Percentiles rank a stretch among this genome's conserved stretches.
Conservation (phyloP, 1,140 invertebrate species). For the Caligus rogercresseyi region DNA sequence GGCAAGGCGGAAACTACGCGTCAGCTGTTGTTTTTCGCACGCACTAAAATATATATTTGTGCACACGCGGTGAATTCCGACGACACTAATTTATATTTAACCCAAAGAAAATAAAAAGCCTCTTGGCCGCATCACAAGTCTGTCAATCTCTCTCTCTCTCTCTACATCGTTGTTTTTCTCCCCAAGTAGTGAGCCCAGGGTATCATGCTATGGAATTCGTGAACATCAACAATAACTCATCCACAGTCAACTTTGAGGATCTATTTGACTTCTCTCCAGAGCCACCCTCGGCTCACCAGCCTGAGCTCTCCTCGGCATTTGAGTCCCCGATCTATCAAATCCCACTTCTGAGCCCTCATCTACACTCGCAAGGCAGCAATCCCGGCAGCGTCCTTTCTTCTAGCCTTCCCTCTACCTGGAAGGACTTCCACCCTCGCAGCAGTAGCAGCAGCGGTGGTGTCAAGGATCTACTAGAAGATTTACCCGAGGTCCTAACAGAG, state of each 20-base stretch:
- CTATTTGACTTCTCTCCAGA: conserved; percentile 21
- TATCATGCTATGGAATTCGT: neutral
- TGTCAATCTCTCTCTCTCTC: too few species aligned
- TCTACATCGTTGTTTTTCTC: too few species aligned
- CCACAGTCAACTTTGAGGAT: conserved; percentile 22
- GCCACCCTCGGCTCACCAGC: neutral
- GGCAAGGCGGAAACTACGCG: too few species aligned
- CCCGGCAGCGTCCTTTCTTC: neutral
- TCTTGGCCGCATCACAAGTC: too few species aligned
- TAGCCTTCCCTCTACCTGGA: neutral
- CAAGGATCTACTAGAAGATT: neutral
- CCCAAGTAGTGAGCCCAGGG: too few species aligned
- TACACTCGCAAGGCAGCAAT: neutral
- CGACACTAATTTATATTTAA: too few species aligned
- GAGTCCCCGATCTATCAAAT: neutral
- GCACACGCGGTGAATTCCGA: too few species aligned
- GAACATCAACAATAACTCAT: neutral
- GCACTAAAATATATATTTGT: too few species aligned
- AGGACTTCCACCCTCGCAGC: too few species aligned
- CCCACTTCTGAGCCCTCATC: neutral
- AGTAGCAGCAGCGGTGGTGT: too few species aligned
- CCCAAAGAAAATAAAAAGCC: too few species aligned
- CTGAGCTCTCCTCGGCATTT: neutral
- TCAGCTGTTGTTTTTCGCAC: too few species aligned
- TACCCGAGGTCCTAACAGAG: neutral